Conservation (phyloP, 2,113 vertebrate genomes). For the Reinhardtius hippoglossoides region DNA sequence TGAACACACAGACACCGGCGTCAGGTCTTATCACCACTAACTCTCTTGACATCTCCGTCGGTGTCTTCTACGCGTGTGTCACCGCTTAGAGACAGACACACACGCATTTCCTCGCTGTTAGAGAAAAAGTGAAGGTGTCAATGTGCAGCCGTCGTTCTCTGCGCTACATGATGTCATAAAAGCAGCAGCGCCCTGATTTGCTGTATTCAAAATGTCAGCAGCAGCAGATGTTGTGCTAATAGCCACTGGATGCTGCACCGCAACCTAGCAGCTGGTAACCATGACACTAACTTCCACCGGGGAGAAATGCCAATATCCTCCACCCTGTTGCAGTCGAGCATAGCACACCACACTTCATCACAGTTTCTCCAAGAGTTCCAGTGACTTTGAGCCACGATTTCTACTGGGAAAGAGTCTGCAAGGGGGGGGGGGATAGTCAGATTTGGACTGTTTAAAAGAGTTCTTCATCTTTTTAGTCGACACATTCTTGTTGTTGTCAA, state of each 20-base stretch:
- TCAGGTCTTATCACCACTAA: no score
- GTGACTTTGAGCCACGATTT: conserved; percentile 7
- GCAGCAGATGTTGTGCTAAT: conserved; percentile 81
- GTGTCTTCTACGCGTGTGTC: no score
- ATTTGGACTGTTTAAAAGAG: not conserved
- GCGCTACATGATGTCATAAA: conserved; percentile 44
- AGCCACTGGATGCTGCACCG: conserved; percentile 74
- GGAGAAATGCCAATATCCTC: conserved; percentile 57
- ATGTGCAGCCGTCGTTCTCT: conserved; percentile 31
- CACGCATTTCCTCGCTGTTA: not conserved
- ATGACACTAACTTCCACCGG: conserved; percentile 70
- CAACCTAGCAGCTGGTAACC: conserved; percentile 78
- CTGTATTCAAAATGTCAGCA: conserved; percentile 72
- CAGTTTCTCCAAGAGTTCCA: conserved; percentile 5
- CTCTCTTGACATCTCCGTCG: no score
- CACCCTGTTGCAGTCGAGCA: conserved; percentile 56
- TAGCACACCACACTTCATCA: conserved; percentile 54
- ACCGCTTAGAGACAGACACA: not conserved
- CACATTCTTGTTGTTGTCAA: no score
- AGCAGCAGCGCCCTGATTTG: conserved; percentile 67
- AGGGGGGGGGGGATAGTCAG: not conserved
- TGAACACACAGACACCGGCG: no score
- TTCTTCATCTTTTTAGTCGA: not conserved
- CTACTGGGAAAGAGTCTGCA: not conserved
- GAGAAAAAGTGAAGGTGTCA: conserved; percentile 20